Evolutionary conservation across 2,888 invertebrate species (phyloP), one percentile per base, ranked within the genome.

Genomic region (Oxyscelio sp.): DNA sequence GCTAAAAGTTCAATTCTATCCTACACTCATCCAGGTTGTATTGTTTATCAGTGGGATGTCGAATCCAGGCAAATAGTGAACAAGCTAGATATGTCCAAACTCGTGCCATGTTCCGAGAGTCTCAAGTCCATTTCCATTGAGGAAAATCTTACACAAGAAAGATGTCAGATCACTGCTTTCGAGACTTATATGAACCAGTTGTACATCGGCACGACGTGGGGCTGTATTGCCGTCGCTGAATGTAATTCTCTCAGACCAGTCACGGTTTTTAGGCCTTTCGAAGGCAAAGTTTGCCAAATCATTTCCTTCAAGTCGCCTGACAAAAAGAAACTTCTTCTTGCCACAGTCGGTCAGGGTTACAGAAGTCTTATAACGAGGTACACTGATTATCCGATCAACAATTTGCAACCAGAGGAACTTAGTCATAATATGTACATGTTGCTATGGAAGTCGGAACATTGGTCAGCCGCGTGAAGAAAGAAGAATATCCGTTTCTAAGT

Each of bases 171-270:
- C 91, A 94, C 94, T 77, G 93, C 94, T 13, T 87, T 94, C 1
- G 94, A 94, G 58, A 89, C 92, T 8, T 93, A 91, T 59, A 89
- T 90, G 83, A 93, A 96, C 31, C 96, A 97, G 90, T 95, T 99
- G 45, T 98, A 98, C 94, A 97, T 98, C 83, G 99, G 99, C 54
- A 99, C 99, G 0, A 98, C 98, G 6, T 98, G 98, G 97, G 99
- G 99, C 22, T 98, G 98, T 93, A 95, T 99, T 54, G 97, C 99
- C 66, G 97, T 99, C 5, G 98, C 98, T 0, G 98, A 98, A 93
- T 96, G 97, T 17, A 95, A 95, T 74, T 96, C 97, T 0, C 95
- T 99, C 88, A 95, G 97, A 2, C 99, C 99, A 0, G 96, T 98
- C 77, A 98, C 98, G 3, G 97, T 99, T n/a, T 98, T 98, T 95